These are phyloP conservation scores for Pao palembangensis DNA, from an alignment of 2,113 vertebrate genomes.

Conservation along the genomic window DNA sequence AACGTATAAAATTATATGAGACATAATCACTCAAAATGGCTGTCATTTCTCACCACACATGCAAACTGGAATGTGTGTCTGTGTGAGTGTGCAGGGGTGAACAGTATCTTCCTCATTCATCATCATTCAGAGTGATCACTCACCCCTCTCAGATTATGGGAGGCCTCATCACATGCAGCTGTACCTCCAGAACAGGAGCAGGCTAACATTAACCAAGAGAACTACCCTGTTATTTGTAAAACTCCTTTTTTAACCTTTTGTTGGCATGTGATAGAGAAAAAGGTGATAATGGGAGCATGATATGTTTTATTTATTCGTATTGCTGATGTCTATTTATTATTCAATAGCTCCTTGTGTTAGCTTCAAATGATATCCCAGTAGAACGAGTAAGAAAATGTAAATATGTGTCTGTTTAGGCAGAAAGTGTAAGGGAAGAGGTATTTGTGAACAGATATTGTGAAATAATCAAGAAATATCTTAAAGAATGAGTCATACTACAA, in stretches of 20 bases:
- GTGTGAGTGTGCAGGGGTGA: constrained; percentile 1
- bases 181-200: constrained; percentile 32
- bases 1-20: no score
- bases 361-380: constrained; percentile 51
- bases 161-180: constrained; percentile 44
- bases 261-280: constrained; percentile 53
- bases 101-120: constrained; percentile 28
- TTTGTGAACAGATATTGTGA: constrained; percentile 18
- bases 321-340: constrained; percentile 66
- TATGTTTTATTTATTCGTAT: constrained; percentile 72
- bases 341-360: constrained; percentile 54
- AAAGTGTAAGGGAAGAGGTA: constrained; percentile 20
- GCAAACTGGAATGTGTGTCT: constrained; percentile 9
- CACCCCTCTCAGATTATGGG: constrained; percentile 54
- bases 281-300: constrained; percentile 56
- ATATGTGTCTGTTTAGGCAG: constrained; percentile 35
- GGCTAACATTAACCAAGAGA: constrained; percentile 54
- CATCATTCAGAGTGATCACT: constrained; percentile 23
- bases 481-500: no score
- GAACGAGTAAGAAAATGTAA: constrained; percentile 58
- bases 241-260: constrained; percentile 9
- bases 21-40: constrained; percentile 38
- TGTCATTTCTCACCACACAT: constrained; percentile 35
- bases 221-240: constrained; percentile 57
- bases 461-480: constrained; percentile 3